Evolutionary conservation across 2,113 vertebrate species (phyloP).

Genomic region (Anolis sagrei): DNA sequence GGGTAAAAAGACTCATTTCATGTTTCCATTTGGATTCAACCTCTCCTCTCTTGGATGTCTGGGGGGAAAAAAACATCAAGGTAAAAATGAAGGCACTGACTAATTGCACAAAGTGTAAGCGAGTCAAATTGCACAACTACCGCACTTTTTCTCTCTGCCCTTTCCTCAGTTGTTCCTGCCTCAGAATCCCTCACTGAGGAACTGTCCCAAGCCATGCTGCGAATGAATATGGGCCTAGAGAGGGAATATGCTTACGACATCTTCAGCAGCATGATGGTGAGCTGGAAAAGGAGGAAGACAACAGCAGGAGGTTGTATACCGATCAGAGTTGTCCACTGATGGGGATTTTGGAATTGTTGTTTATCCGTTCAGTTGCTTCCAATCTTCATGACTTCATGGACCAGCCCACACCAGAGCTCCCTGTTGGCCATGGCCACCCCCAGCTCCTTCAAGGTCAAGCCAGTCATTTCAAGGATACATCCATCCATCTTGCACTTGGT

Average conservation of each 20-base stretch:
- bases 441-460: too few relatives aligned
- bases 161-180: slow-evolving; percentile 41
- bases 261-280: slow-evolving; percentile 85
- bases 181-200: slow-evolving; percentile 41
- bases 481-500: too few relatives aligned
- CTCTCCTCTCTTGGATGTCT: neutral
- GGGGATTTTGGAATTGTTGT: too few relatives aligned
- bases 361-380: too few relatives aligned
- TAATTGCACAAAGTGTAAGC: neutral
- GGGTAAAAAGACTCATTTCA: too few relatives aligned
- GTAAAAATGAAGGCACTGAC: too few relatives aligned
- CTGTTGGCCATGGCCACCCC: too few relatives aligned
- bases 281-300: slow-evolving; percentile 14
- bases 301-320: neutral
- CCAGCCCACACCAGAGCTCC: too few relatives aligned
- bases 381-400: too few relatives aligned
- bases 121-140: slow-evolving; percentile 29
- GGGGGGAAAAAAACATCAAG: neutral
- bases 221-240: slow-evolving; percentile 78
- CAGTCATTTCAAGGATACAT: too few relatives aligned
- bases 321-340: too few relatives aligned
- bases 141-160: slow-evolving; percentile 59
- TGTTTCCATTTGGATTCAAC: too few relatives aligned
- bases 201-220: slow-evolving; percentile 76
- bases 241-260: slow-evolving; percentile 81